A percentile compares a stretch with the other conserved stretches of the same genome.
Conservation (phyloP, 2,797 vertebrate species). For the Philypnodon macrostomus region DNA sequence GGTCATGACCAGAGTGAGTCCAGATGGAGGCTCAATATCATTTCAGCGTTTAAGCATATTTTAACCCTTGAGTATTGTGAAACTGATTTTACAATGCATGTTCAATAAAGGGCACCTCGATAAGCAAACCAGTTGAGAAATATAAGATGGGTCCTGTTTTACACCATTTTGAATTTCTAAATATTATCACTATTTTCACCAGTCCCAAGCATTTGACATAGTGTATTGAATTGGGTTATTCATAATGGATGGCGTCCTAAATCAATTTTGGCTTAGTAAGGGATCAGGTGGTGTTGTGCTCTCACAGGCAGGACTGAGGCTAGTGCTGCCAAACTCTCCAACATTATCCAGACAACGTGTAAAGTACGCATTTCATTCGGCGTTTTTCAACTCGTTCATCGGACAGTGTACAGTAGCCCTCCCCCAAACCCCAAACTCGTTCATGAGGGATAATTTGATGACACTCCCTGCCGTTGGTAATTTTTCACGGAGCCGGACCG, state of each 20-base stretch:
- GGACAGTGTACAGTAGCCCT: background rate
- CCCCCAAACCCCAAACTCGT: background rate
- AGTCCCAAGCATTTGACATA: background rate
- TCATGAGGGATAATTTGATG: conserved; percentile 68
- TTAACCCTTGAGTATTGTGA: no score
- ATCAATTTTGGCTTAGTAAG: conserved; percentile 1
- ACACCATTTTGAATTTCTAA: background rate
- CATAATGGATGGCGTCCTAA: background rate
- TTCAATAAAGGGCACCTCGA: no score
- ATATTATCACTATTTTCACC: background rate
- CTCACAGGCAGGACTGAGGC: background rate
- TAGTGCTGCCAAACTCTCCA: background rate
- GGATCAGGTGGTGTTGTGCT: conserved; percentile 1
- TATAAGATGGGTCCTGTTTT: no score
- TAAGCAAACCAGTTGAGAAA: no score
- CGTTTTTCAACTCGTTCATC: conserved; percentile 7
- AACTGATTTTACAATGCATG: no score
- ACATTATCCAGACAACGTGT: background rate
- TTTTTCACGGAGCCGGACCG: conserved; percentile 68
- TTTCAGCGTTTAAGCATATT: no score
- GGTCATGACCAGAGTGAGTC: no score
- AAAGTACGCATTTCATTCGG: background rate
- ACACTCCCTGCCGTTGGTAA: conserved; percentile 73
- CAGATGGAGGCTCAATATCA: no score
- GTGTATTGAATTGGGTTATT: background rate